Base-by-base conservation (phyloP, 1,140 invertebrate genomes). In the Rhagoletis zephyria region DNA sequence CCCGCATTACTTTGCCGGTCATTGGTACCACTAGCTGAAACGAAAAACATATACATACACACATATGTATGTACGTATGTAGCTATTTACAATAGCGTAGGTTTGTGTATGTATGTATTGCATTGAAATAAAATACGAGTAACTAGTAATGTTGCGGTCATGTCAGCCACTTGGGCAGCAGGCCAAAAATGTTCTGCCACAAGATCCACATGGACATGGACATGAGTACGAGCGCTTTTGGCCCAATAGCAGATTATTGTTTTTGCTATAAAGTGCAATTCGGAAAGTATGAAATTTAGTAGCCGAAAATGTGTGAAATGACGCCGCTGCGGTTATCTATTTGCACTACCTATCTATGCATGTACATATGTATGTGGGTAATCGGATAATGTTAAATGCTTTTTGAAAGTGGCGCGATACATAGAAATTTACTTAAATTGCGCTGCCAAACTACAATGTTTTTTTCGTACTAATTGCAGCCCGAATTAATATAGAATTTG, bases 1-100 rank as follows among this genome's bases (percentile, higher is more conserved):
- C 74, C 74, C 74, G 74, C 74, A 81, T 81, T 56, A 51, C 45
- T 56, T 81, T 56, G 14, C 48, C 48, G 74, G 74, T 81, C 74
- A 81, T 19, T 81, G 74, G 45, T 81, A 81, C 74, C 10, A 51
- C 1, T 9, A 56, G 19, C 67, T 77, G 45, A 9, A 16, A 40
- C n/a, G 42, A 3, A 4, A 67, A 4, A 30, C 12, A 67, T 30
- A 67, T 6, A 5, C n/a, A 67, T 40, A 67, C 64, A 40, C 6
- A 45, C 42, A 74, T 12, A 16, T 3, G 10, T 14, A 48, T 48
- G 45, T 14, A 56, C 42, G 14, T 45, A 74, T 14, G 16, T 14
- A 63, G 30, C 30, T 63, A 63, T 63, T 63, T 63, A n/a, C 61
- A 16, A 14, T 7, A 16, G 16, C 16, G 61, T 63, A 63, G 2